Evolutionary conservation across 2,797 vertebrate species (phyloP), one percentile per base, ranked within the genome.

Genomic region (Lophius americanus): DNA sequence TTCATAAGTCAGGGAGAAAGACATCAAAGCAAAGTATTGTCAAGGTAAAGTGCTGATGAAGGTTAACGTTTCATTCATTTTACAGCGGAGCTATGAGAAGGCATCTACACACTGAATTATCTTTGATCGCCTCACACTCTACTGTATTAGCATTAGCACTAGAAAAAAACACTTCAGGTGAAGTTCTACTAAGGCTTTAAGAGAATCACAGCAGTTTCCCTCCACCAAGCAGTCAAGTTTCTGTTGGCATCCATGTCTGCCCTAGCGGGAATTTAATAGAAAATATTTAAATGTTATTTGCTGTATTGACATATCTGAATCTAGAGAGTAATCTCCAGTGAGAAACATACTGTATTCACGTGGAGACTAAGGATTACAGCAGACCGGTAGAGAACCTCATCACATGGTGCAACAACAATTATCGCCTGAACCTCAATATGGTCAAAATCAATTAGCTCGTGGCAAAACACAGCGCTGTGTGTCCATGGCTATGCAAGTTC

Each of bases 21-120:
- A 90, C 85, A 88, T 92, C 89, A 91, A 88, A 88, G 85, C 82
- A 50, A 66, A 84, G 77, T 76, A 89, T 85, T 85, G 85, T 90
- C 78, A 83, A 89, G 88, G 85, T 87, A 91, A 91, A 90, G 88
- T 91, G 90, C 88, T 88, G 89, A 92, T 91, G 89, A 87, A 87
- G 85, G 83, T 57, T 53, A 71, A 50, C 46, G 73, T 81, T 84
- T 89, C 77, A 74, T 78, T 79, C 61, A 69, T 80, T 86, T 84
- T 73, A 65, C 79, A 50, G 64, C 23, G 0, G 37, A 73, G 82
- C 74, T 79, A 78, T 83, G 79, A 87, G 84, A 87, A 82, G 71
- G 76, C 81, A 76, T 81, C 75, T 64, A 77, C 60, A 39, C 71
- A 9, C 63, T 9, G 68, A 38, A 54, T 83, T 84, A 86, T 85